phyloP scores from a whole-genome alignment of 2,797 vertebrate genomes.

The Ceryle rudis region DNA sequence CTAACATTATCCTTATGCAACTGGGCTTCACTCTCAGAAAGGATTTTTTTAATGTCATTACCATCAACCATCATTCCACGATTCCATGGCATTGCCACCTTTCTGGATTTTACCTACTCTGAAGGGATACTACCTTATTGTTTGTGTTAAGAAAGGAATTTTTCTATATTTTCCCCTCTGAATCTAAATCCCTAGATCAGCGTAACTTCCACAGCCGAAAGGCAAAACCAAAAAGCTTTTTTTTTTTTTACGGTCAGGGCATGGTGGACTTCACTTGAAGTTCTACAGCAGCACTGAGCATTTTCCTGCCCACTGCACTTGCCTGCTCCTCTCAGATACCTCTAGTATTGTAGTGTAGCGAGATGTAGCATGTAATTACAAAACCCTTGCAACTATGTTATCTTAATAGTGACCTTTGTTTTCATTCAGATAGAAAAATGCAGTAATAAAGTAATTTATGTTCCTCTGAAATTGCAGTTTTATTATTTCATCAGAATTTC shows the following conservation, averaged over 20 bases:
- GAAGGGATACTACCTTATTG: neutral
- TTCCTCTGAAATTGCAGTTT: constrained; percentile 30
- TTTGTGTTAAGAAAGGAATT: neutral
- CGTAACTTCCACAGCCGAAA: neutral
- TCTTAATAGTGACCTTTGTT: constrained; percentile 46
- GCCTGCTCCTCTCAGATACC: neutral
- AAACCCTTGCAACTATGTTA: neutral
- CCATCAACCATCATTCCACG: neutral
- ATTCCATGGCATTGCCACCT: neutral
- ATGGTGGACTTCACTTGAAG: neutral
- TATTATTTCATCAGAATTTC: constrained; percentile 36
- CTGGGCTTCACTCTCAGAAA: neutral
- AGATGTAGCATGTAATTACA: constrained; percentile 29
- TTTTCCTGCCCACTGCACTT: neutral
- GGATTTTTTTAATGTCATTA: neutral
- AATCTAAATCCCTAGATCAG: neutral
- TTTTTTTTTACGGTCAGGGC: neutral
- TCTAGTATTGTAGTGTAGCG: neutral
- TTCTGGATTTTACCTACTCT: neutral
- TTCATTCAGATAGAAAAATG: constrained; percentile 11
- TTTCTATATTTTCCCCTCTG: neutral
- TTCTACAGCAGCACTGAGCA: neutral
- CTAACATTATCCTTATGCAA: neutral
- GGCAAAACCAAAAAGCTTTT: neutral
- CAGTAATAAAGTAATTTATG: constrained; percentile 31